Evolutionary conservation across 1,140 invertebrate species (phyloP).

Genomic region (Diplogasteroides magnus): DNA sequence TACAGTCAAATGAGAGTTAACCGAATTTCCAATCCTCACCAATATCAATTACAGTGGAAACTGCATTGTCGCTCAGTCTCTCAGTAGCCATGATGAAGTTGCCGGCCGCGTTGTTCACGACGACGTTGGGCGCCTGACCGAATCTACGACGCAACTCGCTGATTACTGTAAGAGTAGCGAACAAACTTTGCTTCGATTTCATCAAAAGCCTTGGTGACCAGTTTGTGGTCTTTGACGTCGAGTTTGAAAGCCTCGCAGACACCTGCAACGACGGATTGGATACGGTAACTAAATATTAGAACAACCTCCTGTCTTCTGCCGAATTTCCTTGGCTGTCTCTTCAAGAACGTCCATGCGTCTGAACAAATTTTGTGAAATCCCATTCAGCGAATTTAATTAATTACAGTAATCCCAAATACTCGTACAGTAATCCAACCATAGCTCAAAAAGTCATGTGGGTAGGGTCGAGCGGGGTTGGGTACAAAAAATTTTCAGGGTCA

Average conservation of each 20-base stretch:
- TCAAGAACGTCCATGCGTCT: conserved; percentile 60
- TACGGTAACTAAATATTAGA: too few relatives aligned
- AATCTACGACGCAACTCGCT: too few relatives aligned
- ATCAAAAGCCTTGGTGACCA: conserved; percentile 60
- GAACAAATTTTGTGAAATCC: conserved; percentile 13
- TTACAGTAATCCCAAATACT: too few relatives aligned
- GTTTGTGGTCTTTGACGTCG: conserved; percentile 60
- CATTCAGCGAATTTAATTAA: too few relatives aligned
- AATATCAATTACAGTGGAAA: conserved; percentile 62
- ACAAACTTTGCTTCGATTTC: conserved; percentile 56
- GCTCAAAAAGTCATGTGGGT: too few relatives aligned
- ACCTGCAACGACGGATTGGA: background rate
- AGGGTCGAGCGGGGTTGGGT: too few relatives aligned
- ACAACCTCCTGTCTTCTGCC: too few relatives aligned
- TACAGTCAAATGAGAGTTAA: background rate
- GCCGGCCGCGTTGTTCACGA: conserved; percentile 66
- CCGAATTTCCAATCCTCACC: background rate
- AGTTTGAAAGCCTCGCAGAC: conserved; percentile 47
- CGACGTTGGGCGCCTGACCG: conserved; percentile 57
- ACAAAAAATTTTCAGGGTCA: too few relatives aligned
- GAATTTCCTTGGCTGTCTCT: conserved; percentile 60
- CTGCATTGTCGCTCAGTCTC: conserved; percentile 62
- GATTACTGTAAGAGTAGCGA: too few relatives aligned
- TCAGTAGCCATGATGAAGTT: conserved; percentile 64
- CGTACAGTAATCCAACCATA: too few relatives aligned